Conservation (phyloP, 1,140 invertebrate genomes). For the Aphis craccivora region DNA sequence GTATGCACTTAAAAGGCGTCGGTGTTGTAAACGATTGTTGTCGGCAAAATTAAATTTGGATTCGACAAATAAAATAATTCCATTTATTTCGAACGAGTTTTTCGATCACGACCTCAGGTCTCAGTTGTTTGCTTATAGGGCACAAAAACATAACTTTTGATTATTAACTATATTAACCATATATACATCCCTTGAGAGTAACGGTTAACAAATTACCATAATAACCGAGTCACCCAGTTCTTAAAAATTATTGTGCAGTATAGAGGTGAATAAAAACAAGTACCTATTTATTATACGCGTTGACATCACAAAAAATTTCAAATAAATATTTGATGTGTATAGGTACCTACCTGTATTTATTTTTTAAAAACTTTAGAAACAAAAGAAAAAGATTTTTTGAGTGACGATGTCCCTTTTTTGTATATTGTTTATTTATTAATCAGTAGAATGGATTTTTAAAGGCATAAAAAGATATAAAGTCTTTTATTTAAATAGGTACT, state of each 20-base stretch:
- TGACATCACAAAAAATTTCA: not conserved
- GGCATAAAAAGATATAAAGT: not conserved
- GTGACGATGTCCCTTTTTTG: not conserved
- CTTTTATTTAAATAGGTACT: not conserved
- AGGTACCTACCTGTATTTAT: not conserved
- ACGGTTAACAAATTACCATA: conserved; percentile 47
- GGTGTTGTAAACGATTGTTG: conserved; percentile 31
- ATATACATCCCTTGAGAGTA: not conserved
- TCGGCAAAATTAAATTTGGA: conserved; percentile 45
- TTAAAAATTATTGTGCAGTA: not conserved
- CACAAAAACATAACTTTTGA: not conserved
- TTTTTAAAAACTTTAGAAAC: not conserved
- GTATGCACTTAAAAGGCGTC: conserved; percentile 33
- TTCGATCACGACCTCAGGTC: not conserved
- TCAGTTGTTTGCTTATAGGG: not conserved
- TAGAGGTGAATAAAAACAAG: not conserved
- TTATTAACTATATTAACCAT: not conserved
- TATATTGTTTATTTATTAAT: not conserved
- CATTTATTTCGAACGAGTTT: conserved; percentile 13
- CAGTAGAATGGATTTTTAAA: not conserved
- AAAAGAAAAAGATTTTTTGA: not conserved
- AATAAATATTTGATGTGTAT: not conserved
- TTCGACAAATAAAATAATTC: conserved; percentile 33
- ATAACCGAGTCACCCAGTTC: conserved; percentile 38
- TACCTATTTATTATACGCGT: not conserved